Percentiles rank a stretch among this genome's conserved stretches.
Evolutionary conservation across 2,888 invertebrate species (phyloP).

Genomic region (Drosophila kokeensis): DNA sequence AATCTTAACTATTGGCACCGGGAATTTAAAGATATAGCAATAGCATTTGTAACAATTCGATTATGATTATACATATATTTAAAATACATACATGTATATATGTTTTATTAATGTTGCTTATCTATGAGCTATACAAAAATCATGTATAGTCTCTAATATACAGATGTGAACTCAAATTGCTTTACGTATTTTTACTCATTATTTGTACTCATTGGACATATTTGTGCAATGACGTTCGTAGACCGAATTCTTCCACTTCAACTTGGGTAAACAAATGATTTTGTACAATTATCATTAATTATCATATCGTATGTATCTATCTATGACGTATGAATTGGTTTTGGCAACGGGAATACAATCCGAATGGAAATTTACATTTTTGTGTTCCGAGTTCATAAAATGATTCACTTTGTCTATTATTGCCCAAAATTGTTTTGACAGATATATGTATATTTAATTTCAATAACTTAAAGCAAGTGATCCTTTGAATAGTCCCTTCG

Average conservation of each 20-base stretch:
- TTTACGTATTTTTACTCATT: slow-evolving; percentile 3
- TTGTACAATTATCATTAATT: slow-evolving; percentile 33
- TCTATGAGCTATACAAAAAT: slow-evolving; percentile 20
- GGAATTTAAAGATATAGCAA: slow-evolving; percentile 2
- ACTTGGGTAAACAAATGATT: slow-evolving; percentile 37
- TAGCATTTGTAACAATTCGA: background rate
- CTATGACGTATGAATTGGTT: slow-evolving; percentile 9
- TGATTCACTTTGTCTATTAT: background rate
- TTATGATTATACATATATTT: background rate
- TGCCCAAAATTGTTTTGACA: background rate
- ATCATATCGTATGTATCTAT: slow-evolving; percentile 3
- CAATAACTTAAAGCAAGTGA: background rate
- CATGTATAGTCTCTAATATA: slow-evolving; percentile 4
- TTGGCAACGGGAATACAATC: background rate
- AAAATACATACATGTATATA: background rate
- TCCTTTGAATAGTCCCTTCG: background rate
- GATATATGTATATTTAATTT: background rate
- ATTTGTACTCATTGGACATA: background rate
- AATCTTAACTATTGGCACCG: slow-evolving; percentile 3
- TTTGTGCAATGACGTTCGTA: slow-evolving; percentile 36
- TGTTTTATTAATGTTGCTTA: slow-evolving; percentile 17
- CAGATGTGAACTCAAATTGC: slow-evolving; percentile 1
- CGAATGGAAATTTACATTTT: background rate
- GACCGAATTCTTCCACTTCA: slow-evolving; percentile 13
- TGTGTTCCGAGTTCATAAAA: background rate